Evolutionary conservation across 2,888 invertebrate species (phyloP), one percentile per base, ranked within the genome.

Genomic region (Patella depressa): DNA sequence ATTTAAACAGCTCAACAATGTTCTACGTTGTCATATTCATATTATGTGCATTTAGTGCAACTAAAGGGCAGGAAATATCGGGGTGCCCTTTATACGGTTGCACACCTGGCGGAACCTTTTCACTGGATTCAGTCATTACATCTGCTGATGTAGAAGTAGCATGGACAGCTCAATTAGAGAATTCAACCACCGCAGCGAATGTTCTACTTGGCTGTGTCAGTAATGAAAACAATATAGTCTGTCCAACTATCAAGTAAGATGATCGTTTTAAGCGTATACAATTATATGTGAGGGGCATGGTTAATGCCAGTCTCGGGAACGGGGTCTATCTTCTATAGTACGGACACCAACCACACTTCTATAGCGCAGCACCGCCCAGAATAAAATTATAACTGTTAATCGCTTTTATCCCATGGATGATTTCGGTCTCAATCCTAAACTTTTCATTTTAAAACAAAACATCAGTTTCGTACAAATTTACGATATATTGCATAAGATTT

Each of bases 61-160:
- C 15, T 1, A 79, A 11, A 24, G 65, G 65, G 24, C 65, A 65
- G 19, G 45, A 17, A 45, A 17, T 71, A 55, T 53, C 82, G 3
- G 85, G 85, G 1, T 87, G 86, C 74, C 86, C 87, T 3, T 79
- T 81, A 72, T 83, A 82, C 75, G 86, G 85, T 0, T 86, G 87
- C 71, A 73, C 80, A 17, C 84, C 87, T 1, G 80, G 81, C 5
- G 85, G 85, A 53, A 82, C 84, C 3, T 85, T 85, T 72, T 85
- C 86, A 1, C 79, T 81, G 73, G 73, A 78, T 53, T 74, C 82
- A 0, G 75, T 77, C n/a, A 76, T 82, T 4, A 84, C 85, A 0
- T 65, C 71, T 5, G 69, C 71, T 7, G 82, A 81, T 55, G 83
- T 80, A 4, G 79, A 77, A 5, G 75, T 84, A 19, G 78, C 76